These are phyloP conservation scores for Apogon hyalosoma DNA, from an alignment of 2,797 vertebrate species.

Conservation along the genomic window DNA sequence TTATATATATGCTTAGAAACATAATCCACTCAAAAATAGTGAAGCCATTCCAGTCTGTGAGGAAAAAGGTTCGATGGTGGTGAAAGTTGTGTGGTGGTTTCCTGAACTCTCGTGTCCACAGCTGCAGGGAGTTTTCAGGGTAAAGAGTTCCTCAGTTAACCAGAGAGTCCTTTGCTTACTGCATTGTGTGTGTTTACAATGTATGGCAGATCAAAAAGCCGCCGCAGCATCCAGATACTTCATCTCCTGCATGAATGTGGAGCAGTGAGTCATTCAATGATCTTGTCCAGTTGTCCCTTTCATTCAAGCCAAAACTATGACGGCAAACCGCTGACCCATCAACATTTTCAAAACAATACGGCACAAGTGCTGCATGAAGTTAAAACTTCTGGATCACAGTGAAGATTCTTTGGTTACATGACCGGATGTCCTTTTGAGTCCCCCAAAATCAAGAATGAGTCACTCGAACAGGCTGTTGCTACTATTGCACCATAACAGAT, in stretches of 20 bases:
- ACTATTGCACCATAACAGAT: slow-evolving; percentile 81
- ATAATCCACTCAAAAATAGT: slow-evolving; percentile 77
- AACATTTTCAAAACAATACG: slow-evolving; percentile 27
- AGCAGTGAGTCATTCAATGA: slow-evolving; percentile 39
- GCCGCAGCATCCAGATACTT: slow-evolving; percentile 15
- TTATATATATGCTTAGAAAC: slow-evolving; percentile 73
- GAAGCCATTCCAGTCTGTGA: slow-evolving; percentile 71
- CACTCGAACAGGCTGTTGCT: slow-evolving; percentile 45
- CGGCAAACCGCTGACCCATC: slow-evolving; percentile 12
- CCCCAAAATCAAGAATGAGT: slow-evolving; percentile 40
- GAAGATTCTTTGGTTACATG: slow-evolving; percentile 52
- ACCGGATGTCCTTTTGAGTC: slow-evolving; percentile 38
- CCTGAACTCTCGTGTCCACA: slow-evolving; percentile 19
- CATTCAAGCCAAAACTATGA: slow-evolving; percentile 40
- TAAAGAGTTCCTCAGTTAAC: slow-evolving; percentile 27
- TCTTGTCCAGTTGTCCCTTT: slow-evolving; percentile 61
- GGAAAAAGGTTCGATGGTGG: slow-evolving; percentile 31
- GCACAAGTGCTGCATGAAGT: slow-evolving; percentile 54
- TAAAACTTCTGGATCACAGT: slow-evolving; percentile 54
- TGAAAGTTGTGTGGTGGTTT: slow-evolving; percentile 32
- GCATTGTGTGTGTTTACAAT: slow-evolving; percentile 25
- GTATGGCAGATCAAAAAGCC: slow-evolving; percentile 25
- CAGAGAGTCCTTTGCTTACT: slow-evolving; percentile 17
- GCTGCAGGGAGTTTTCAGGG: slow-evolving; percentile 17
- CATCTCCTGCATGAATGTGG: slow-evolving; percentile 23